These are phyloP conservation scores for Cetoscarus ocellatus DNA, from an alignment of 2,797 vertebrate species.

Conservation along the genomic window DNA sequence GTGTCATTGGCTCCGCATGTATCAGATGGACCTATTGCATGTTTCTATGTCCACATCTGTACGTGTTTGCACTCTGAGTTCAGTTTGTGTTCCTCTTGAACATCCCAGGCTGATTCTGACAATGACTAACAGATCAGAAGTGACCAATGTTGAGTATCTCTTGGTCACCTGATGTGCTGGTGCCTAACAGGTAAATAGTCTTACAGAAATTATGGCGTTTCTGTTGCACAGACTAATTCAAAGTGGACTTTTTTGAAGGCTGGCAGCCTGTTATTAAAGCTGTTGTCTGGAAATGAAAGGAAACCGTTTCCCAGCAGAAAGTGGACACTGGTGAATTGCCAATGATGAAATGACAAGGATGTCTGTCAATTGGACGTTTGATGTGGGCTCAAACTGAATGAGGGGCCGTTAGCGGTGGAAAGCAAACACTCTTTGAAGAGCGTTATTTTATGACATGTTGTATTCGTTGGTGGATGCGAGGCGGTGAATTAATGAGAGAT, in stretches of 20 bases:
- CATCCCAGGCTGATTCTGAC: background rate
- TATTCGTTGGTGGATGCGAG: constrained; percentile 49
- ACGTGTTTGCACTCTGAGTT: background rate
- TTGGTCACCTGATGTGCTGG: background rate
- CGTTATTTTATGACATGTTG: constrained; percentile 63
- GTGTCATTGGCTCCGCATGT: background rate
- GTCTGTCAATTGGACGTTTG: constrained; percentile 72
- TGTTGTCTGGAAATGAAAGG: constrained; percentile 53
- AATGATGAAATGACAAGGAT: constrained; percentile 66
- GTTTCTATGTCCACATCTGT: background rate
- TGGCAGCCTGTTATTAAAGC: constrained; percentile 58
- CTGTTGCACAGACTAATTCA: constrained; percentile 40
- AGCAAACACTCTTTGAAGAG: constrained; percentile 68
- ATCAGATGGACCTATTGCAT: background rate
- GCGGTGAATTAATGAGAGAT: constrained; percentile 61
- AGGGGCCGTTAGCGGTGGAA: constrained; percentile 46
- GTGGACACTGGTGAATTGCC: constrained; percentile 65
- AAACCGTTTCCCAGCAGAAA: constrained; percentile 53
- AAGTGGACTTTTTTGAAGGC: constrained; percentile 32
- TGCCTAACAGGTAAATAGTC: constrained; percentile 8
- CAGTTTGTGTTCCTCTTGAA: background rate
- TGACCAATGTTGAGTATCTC: background rate
- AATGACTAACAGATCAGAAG: background rate
- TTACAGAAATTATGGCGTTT: constrained; percentile 18
- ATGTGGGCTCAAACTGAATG: constrained; percentile 62